Base-by-base conservation (phyloP, 1,140 invertebrate genomes). In the Drosophila sp. region DNA sequence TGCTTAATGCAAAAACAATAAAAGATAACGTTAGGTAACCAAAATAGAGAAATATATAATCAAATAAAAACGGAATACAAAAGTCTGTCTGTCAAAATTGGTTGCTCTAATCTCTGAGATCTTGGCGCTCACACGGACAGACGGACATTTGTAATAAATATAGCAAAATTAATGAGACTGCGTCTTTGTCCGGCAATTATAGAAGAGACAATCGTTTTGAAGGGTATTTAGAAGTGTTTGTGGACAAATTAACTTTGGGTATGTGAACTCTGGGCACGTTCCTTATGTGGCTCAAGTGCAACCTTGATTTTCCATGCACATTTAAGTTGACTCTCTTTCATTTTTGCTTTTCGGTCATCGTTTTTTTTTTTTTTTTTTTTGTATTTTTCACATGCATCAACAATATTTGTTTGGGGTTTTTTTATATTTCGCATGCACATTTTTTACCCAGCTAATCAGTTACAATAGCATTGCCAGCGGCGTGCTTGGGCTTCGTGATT, bases 281-380 rank as follows among this genome's bases (percentile, higher is more conserved):
- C 71, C 76, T 69, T 84, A 67, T 76, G 57, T 72, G 62, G 64
- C 62, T 73, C 51, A 70, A 74, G 58, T 63, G 72, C 78, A 83
- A 83, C 80, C 80, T 83, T 83, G 80, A 83, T 83, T 83, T 84
- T 83, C 72, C 80, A 63, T 72, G 69, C 69, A n/a, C 29, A 73
- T 80, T 80, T 76, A 40, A 40, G 46, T 59, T 53, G 53, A 32
- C 27, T 45, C 36, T 66, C 45, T 57, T 59, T 51, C 40, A 45
- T 71, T 65, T 66, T 53, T 61, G 64, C 54, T 48, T 46, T 72
- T 58, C 29, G 34, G n/a, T 53, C 54, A 51, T 40, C 4, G 29
- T 38, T 40, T 65, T 53, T n/a, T 41, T 50, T 21, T 16, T 50
- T 58, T 11, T 51, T 56, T 57, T 79, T 67, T 62, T 73, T 72